These are phyloP conservation scores for Tetramorium alpestre DNA, from an alignment of 1,140 invertebrate species.

Conservation along the genomic window DNA sequence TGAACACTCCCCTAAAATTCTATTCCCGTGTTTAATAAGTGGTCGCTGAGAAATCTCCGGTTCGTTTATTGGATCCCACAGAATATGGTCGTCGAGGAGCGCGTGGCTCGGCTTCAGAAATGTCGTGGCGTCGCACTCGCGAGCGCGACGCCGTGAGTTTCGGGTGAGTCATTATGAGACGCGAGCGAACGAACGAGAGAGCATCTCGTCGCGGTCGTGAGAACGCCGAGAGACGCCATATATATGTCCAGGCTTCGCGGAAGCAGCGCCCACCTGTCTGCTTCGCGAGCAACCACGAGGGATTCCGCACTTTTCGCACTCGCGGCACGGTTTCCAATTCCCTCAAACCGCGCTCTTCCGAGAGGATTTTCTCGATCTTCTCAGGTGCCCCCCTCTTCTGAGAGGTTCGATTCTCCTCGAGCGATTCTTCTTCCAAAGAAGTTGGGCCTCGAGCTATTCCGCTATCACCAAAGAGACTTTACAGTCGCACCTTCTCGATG, in stretches of 20 bases:
- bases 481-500: not conserved
- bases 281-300: slow-evolving; percentile 44
- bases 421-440: slow-evolving; percentile 5
- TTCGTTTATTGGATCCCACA: slow-evolving; percentile 72
- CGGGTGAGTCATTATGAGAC: slow-evolving; percentile 11
- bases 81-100: slow-evolving; percentile 72
- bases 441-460: slow-evolving; percentile 3
- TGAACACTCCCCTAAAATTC: slow-evolving; percentile 63
- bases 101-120: slow-evolving; percentile 54
- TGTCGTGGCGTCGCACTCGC: not conserved
- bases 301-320: slow-evolving; percentile 35
- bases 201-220: slow-evolving; percentile 40
- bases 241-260: slow-evolving; percentile 31
- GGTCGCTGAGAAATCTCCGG: slow-evolving; percentile 68
- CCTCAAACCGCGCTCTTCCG: not conserved
- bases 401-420: slow-evolving; percentile 1
- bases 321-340: not conserved
- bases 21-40: slow-evolving; percentile 64
- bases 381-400: slow-evolving; percentile 11
- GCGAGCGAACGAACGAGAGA: slow-evolving; percentile 43
- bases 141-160: slow-evolving; percentile 7
- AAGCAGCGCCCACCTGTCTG: slow-evolving; percentile 44
- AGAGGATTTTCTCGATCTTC: slow-evolving; percentile 26
- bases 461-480: not conserved
- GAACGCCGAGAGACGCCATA: slow-evolving; percentile 20